Conservation (phyloP, 2,888 invertebrate genomes). For the Stenotaenia linearis region DNA sequence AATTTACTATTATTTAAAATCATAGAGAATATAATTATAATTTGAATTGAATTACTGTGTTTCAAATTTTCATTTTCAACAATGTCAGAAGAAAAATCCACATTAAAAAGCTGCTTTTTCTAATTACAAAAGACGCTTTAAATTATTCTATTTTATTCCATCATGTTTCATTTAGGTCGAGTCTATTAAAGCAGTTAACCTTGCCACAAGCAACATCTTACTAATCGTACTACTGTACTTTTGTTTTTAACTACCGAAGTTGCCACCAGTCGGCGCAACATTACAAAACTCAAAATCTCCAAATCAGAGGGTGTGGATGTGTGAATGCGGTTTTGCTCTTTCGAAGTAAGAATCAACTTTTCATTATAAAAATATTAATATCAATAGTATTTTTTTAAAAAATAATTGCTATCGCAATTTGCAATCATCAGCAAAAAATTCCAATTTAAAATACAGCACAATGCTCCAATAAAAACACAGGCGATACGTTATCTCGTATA, state of each 20-base stretch:
- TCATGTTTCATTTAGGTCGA: no score
- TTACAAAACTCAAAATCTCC: neutral
- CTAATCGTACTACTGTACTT: no score
- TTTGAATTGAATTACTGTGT: no score
- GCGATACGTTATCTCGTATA: neutral
- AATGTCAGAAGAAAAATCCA: no score
- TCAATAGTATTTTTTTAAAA: neutral
- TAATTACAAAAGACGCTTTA: no score
- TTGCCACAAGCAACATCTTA: no score
- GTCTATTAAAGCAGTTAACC: no score
- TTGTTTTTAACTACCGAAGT: neutral
- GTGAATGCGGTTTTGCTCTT: conserved; percentile 5
- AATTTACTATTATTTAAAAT: no score
- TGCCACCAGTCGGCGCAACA: neutral
- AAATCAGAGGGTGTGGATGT: conserved; percentile 1
- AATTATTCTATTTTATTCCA: no score
- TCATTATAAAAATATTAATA: neutral
- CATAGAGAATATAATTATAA: no score
- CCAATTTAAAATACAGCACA: neutral
- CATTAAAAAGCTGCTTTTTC: no score
- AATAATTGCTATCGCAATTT: neutral
- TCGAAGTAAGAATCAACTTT: neutral
- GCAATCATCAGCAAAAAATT: neutral
- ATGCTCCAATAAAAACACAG: neutral
- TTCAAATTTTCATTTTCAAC: no score